Conservation (phyloP, 2,888 invertebrate species). For the Loripinus fragilis region DNA sequence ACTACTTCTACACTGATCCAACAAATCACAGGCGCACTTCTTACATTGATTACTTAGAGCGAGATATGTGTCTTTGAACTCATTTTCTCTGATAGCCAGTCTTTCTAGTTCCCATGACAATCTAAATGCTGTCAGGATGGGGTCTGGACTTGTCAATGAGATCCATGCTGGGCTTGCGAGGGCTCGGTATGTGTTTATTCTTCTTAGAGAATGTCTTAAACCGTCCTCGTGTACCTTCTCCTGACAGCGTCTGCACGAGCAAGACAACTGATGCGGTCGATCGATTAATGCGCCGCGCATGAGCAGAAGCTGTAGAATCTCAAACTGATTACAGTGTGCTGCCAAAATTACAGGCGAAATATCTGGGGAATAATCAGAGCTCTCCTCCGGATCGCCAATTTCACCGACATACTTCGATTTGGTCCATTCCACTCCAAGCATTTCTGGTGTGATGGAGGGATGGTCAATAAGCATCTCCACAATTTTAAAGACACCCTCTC, state of each 20-base stretch:
- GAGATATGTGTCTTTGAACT: conserved; percentile 85
- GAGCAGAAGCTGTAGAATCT: conserved; percentile 85
- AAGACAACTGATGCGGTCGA: conserved; percentile 84
- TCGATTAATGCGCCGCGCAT: conserved; percentile 84
- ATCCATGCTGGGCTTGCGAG: conserved; percentile 86
- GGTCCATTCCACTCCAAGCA: conserved; percentile 85
- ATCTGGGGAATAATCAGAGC: conserved; percentile 85
- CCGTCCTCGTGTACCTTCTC: conserved; percentile 84
- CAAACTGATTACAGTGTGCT: conserved; percentile 86
- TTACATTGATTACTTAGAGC: conserved; percentile 85
- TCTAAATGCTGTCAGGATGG: conserved; percentile 85
- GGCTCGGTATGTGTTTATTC: conserved; percentile 85
- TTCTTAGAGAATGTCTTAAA: conserved; percentile 85
- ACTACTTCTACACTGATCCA: conserved; percentile 85
- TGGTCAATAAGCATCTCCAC: conserved; percentile 86
- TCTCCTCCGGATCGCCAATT: conserved; percentile 80
- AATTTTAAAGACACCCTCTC: conserved; percentile 85
- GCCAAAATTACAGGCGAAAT: conserved; percentile 85
- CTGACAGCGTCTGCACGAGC: conserved; percentile 84
- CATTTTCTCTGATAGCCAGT: conserved; percentile 84
- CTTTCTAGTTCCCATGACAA: conserved; percentile 85
- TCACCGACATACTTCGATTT: conserved; percentile 79
- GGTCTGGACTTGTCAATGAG: conserved; percentile 85
- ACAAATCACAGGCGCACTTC: conserved; percentile 85
- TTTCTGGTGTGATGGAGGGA: conserved; percentile 84